Conservation (phyloP, 2,888 invertebrate species). For the Mactromeris polynyma region DNA sequence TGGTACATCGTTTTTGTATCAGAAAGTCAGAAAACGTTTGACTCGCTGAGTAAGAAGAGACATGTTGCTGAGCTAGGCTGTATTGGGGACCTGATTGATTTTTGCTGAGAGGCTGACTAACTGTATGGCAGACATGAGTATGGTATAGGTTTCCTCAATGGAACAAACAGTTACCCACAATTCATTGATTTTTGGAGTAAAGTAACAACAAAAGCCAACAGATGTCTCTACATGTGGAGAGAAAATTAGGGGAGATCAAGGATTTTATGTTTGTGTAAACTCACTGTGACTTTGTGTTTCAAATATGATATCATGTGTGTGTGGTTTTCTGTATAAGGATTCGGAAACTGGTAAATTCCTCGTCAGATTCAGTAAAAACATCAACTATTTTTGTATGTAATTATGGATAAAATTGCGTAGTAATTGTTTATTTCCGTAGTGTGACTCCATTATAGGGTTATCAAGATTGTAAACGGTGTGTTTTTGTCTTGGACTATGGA, state of each 20-base stretch:
- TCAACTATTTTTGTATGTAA: too few species aligned
- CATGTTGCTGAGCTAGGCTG: neutral
- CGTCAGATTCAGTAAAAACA: too few species aligned
- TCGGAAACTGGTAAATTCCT: too few species aligned
- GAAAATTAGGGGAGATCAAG: constrained; percentile 1
- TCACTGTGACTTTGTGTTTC: neutral
- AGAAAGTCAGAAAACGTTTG: neutral
- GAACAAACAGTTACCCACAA: constrained; percentile 1
- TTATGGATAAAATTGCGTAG: too few species aligned
- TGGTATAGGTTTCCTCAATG: neutral
- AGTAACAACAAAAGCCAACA: constrained; percentile 14
- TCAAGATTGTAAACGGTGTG: too few species aligned
- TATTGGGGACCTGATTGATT: neutral
- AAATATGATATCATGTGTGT: neutral
- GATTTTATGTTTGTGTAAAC: neutral
- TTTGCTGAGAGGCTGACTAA: neutral
- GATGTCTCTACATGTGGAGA: constrained; percentile 23
- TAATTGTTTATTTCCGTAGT: too few species aligned
- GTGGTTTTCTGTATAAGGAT: neutral
- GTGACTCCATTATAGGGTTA: too few species aligned
- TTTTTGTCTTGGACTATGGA: too few species aligned
- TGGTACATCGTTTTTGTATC: neutral
- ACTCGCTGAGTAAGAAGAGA: neutral
- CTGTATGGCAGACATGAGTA: neutral
- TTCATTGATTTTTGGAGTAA: constrained; percentile 31